Conservation (phyloP, 1,140 invertebrate genomes). For the Euschistus heros region DNA sequence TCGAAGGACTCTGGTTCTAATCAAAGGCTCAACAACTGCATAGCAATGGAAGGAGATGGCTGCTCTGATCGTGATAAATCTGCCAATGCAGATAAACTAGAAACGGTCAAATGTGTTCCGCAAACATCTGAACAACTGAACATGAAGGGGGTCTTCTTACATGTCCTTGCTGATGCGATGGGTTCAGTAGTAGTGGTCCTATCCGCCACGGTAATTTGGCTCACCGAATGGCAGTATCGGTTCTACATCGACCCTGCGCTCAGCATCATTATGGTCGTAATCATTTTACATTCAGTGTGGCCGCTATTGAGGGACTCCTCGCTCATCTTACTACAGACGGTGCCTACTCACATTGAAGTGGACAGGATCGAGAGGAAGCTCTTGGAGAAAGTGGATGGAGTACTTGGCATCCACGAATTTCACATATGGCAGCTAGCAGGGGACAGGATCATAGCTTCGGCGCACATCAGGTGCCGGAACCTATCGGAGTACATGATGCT, state of each 20-base stretch:
- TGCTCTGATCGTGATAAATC: background rate
- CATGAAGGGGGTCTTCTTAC: constrained; percentile 94
- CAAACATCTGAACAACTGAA: constrained; percentile 73
- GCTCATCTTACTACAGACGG: constrained; percentile 79
- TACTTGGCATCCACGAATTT: constrained; percentile 86
- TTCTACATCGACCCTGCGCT: constrained; percentile 89
- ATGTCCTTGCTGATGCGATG: constrained; percentile 91
- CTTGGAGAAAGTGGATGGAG: constrained; percentile 74
- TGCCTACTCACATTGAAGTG: constrained; percentile 85
- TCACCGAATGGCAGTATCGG: constrained; percentile 70
- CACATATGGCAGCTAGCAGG: constrained; percentile 90
- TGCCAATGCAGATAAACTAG: background rate
- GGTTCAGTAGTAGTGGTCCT: constrained; percentile 94
- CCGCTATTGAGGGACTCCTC: constrained; percentile 77
- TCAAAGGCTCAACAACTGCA: background rate
- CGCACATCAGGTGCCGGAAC: constrained; percentile 82
- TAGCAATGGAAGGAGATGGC: background rate
- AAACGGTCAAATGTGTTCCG: constrained; percentile 32
- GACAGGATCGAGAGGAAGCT: constrained; percentile 75
- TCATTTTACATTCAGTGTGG: constrained; percentile 77
- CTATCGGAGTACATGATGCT: constrained; percentile 24
- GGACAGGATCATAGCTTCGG: constrained; percentile 84
- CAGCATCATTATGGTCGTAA: constrained; percentile 67
- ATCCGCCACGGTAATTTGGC: constrained; percentile 63
- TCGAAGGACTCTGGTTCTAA: constrained; percentile 42